Evolutionary conservation across 2,888 invertebrate species (phyloP).

Genomic region (Brachycybe producta): DNA sequence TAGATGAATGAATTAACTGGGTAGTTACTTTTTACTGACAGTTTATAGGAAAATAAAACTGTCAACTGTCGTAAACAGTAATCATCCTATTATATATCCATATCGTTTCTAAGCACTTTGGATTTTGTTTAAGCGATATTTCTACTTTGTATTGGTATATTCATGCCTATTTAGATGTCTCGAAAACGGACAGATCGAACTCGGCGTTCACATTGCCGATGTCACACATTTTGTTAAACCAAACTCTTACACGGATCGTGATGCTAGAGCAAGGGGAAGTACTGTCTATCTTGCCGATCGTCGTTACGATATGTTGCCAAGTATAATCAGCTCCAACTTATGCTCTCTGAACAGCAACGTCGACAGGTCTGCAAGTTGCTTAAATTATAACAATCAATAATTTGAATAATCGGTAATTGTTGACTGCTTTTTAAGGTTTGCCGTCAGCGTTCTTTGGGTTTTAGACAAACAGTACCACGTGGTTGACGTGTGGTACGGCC

Average conservation of each 20-base stretch:
- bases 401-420: background rate
- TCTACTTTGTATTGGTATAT: too few relatives aligned
- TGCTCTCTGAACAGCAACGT: conserved; percentile 28
- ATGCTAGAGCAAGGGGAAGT: conserved; percentile 36
- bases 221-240: conserved; percentile 39
- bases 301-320: conserved; percentile 33
- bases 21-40: too few relatives aligned
- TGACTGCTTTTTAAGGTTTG: conserved; percentile 31
- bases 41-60: too few relatives aligned
- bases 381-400: background rate
- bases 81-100: too few relatives aligned
- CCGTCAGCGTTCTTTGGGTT: conserved; percentile 34
- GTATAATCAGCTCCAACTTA: conserved; percentile 30
- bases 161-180: conserved; percentile 26
- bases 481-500: conserved; percentile 38
- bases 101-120: too few relatives aligned
- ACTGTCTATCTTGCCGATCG: conserved; percentile 38
- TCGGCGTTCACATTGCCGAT: conserved; percentile 43
- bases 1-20: too few relatives aligned
- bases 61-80: too few relatives aligned
- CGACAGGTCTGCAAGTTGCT: too few relatives aligned
- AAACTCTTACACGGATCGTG: conserved; percentile 32
- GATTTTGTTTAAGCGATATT: too few relatives aligned
- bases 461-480: conserved; percentile 28
- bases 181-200: conserved; percentile 28